Base-by-base conservation (phyloP, 2,888 invertebrate genomes). In the Lacanobia wlatinum region DNA sequence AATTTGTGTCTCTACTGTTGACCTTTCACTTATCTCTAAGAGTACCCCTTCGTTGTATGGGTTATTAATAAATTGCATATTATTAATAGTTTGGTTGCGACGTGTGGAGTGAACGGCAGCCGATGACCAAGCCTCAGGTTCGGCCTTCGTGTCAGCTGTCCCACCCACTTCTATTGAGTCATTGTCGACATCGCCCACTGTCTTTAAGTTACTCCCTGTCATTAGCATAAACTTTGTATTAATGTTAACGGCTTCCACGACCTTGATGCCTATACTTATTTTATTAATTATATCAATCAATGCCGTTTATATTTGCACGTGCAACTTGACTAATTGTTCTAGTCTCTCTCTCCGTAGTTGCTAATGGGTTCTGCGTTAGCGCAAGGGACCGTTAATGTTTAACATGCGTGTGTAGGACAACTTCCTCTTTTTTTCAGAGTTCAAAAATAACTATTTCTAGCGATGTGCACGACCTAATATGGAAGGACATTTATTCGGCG, bases 161-260 rank as follows among this genome's bases (percentile, higher is more conserved):
- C 90, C 93, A 87, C 95, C 95, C 93, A 95, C 95, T 73, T 82
- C 73, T 83, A 88, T 91, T 95, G 95, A 95, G 87, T 95, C 95
- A 95, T 87, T 86, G 80, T 86, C 73, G 72, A 83, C 82, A 71
- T 87, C 93, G 91, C 94, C 95, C 92, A 94, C 95, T 78, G 70
- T 80, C 52, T 81, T 73, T 61, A 79, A 80, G 75, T 86, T 87
- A 79, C 89, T 90, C 88, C 86, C 88, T 86, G 84, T 86, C 90
- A 92, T 94, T 93, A 90, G 87, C 91, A 93, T 92, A 90, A 89
- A 88, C 91, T 92, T 92, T 93, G 92, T 90, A 90, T 73, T 91
- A 89, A 91, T 88, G 88, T 90, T 91, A 90, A 92, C 90, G 89
- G 88, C 91, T 92, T 87, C 90, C 87, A 84, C 88, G 91, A 91